Evolutionary conservation across 2,797 vertebrate genomes (phyloP).

Genomic region (Fundulus diaphanus): DNA sequence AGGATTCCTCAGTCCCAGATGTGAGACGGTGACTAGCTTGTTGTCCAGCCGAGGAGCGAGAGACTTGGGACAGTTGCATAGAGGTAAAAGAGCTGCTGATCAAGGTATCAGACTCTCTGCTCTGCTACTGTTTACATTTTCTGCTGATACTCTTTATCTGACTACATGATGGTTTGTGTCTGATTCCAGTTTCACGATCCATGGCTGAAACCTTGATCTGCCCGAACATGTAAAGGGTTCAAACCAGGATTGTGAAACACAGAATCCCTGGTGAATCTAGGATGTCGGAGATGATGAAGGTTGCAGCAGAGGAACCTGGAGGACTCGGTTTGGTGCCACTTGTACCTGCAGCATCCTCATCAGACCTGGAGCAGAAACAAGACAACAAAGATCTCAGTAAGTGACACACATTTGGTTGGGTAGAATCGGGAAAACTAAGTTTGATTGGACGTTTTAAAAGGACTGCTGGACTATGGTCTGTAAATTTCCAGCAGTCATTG

Average conservation of each 20-base stretch:
- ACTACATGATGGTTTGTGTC: neutral
- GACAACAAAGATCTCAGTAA: neutral
- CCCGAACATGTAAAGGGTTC: neutral
- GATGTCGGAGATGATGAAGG: neutral
- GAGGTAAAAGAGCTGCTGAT: neutral
- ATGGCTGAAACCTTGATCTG: neutral
- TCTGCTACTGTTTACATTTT: neutral
- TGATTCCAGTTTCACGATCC: neutral
- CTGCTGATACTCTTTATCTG: neutral
- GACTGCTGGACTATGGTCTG: too few species aligned
- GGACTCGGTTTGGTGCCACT: neutral
- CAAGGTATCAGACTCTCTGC: neutral
- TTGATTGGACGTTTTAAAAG: too few species aligned
- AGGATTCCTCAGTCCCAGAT: neutral
- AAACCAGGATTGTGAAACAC: neutral
- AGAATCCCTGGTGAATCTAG: neutral
- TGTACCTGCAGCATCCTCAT: neutral
- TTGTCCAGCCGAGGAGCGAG: neutral
- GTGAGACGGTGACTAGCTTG: neutral
- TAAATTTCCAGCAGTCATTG: too few species aligned
- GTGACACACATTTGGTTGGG: neutral
- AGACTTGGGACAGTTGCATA: neutral
- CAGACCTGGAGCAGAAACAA: neutral
- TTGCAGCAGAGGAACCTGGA: neutral
- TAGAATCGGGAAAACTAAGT: neutral